These are phyloP conservation scores for Carcina quercana DNA, from an alignment of 2,888 invertebrate species.

Conservation along the genomic window DNA sequence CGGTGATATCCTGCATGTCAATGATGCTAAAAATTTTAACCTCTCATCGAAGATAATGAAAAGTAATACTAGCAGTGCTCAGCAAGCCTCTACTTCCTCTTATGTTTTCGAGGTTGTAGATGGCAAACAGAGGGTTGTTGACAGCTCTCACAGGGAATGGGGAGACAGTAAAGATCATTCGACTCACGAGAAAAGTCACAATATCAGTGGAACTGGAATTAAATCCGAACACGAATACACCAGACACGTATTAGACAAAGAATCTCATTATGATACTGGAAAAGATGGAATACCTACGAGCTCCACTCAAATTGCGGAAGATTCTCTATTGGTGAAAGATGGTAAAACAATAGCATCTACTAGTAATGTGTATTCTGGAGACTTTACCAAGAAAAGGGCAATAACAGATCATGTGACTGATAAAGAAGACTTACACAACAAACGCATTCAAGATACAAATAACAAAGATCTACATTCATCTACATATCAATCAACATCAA, in stretches of 20 bases:
- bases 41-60: slow-evolving; percentile 69
- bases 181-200: slow-evolving; percentile 70
- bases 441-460: slow-evolving; percentile 34
- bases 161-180: slow-evolving; percentile 67
- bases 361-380: slow-evolving; percentile 56
- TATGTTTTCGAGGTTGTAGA: slow-evolving; percentile 78
- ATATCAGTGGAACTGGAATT: slow-evolving; percentile 69
- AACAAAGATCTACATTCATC: slow-evolving; percentile 34
- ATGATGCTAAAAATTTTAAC: slow-evolving; percentile 48
- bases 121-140: slow-evolving; percentile 75
- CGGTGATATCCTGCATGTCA: slow-evolving; percentile 56
- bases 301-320: slow-evolving; percentile 51
- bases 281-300: slow-evolving; percentile 70
- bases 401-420: slow-evolving; percentile 49
- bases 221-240: slow-evolving; percentile 74
- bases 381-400: slow-evolving; percentile 58
- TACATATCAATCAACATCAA: slow-evolving; percentile 33
- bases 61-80: slow-evolving; percentile 72
- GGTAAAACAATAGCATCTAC: slow-evolving; percentile 63
- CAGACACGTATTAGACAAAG: slow-evolving; percentile 69
- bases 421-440: slow-evolving; percentile 35
- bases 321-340: slow-evolving; percentile 56
- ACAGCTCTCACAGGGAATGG: slow-evolving; percentile 75
- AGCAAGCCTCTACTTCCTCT: slow-evolving; percentile 77
- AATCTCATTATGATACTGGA: slow-evolving; percentile 73